Base-by-base conservation (phyloP, 2,113 vertebrate species). In the Colossoma macropomum region DNA sequence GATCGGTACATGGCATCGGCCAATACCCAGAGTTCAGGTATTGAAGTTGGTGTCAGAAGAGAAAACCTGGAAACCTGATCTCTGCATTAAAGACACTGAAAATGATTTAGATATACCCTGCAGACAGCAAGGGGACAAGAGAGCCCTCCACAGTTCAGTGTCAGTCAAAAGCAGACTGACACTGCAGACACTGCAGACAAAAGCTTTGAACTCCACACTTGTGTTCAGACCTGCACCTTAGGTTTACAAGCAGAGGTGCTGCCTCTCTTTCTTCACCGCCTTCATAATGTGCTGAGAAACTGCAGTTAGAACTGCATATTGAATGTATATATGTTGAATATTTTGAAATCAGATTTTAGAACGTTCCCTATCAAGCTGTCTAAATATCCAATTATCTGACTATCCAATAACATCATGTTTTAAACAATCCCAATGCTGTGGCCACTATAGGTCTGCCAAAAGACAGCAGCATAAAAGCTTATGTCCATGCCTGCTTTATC, bases 231-330 rank as follows among this genome's bases (percentile, higher is more conserved):
- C 56, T 12, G 19, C 41, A 17, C 4, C 41, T 45, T 19, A 21
- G 32, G 72, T 38, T 80, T 59, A 27, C 23, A 62, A 80, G 68
- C 72, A 85, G 38, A 23, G 41, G 15, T 54, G 28, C 74, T 52
- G 50, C 50, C 38, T 23, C 10, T 45, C 41, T 11, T 11, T 45
- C 41, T 11, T 11, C 5, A 11, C 10, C 1, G 38, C 21, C 21
- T 41, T 13, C 50, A 23, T 17, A 32, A 30, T 50, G 28, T 73
- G 60, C 78, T 80, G 63, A 70, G 52, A 79, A 27, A 48, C n/a
- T 45, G 6, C 52, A 48, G 45, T 68, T 21, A 28, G 62, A 80
- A 34, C 74, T 34, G 72, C 34, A 38, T 38, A 38, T 38, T 38
- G 34, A 38, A 38, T 38, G 34, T 38, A 7, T 38, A 7, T 38